Evolutionary conservation across 2,113 vertebrate species (phyloP).

Genomic region (Smithornis capensis): DNA sequence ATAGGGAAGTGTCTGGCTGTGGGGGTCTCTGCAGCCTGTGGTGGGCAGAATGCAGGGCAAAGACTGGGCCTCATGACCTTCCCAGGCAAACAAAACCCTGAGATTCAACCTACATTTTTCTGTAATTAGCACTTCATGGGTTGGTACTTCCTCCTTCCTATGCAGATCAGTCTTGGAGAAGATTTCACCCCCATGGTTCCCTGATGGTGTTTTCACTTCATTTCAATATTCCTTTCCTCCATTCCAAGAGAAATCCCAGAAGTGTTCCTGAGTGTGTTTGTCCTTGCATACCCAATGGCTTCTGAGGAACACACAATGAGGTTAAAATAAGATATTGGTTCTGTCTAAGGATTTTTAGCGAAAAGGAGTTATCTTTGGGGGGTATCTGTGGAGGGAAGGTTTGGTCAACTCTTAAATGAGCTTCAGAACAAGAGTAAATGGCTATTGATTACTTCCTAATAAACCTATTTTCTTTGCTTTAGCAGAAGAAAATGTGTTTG

Average conservation of each 20-base stretch:
- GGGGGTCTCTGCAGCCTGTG: neutral
- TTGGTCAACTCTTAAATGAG: conserved; percentile 26
- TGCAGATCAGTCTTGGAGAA: neutral
- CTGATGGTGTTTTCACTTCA: neutral
- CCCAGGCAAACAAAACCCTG: neutral
- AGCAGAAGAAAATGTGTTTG: conserved; percentile 16
- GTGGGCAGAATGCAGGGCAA: neutral
- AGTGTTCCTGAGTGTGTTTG: neutral
- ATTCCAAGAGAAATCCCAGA: too few species aligned
- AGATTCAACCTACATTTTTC: neutral
- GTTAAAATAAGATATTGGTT: conserved; percentile 1
- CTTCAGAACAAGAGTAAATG: conserved; percentile 53
- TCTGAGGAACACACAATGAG: neutral
- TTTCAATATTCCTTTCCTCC: neutral
- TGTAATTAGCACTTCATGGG: neutral
- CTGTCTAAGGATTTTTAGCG: neutral
- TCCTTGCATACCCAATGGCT: neutral
- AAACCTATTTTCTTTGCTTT: conserved; percentile 40
- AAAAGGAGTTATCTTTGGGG: conserved; percentile 5
- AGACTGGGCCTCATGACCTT: neutral
- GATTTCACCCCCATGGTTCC: neutral
- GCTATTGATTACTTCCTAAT: conserved; percentile 25
- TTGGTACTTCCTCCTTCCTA: neutral
- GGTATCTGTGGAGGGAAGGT: conserved; percentile 2
- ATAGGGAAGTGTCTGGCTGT: fast-evolving